Evolutionary conservation across 2,113 vertebrate species (phyloP).

Genomic region (Ptilonorhynchus violaceus): DNA sequence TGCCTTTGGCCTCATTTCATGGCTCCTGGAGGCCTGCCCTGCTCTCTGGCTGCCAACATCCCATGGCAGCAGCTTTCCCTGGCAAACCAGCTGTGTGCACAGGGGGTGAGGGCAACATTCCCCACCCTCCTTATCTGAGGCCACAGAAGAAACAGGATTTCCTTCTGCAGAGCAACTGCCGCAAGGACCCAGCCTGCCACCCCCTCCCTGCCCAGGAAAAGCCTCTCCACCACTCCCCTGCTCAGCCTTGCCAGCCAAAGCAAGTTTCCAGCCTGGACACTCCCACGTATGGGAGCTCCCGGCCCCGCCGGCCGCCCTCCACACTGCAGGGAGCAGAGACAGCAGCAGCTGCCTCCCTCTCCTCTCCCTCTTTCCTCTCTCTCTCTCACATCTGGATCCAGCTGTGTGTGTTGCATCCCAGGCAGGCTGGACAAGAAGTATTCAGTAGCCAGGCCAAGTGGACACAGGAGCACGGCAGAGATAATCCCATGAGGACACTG

Average conservation of each 20-base stretch:
- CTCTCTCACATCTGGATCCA: neutral
- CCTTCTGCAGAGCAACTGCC: neutral
- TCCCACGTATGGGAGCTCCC: accelerated
- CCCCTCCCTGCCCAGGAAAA: neutral
- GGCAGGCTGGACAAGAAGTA: neutral
- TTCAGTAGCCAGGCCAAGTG: neutral
- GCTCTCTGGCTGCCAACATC: neutral
- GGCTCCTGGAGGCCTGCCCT: neutral
- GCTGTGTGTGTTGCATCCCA: neutral
- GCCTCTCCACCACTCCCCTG: neutral
- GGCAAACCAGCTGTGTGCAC: neutral
- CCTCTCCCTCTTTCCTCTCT: neutral
- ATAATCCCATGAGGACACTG: neutral
- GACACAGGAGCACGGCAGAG: neutral
- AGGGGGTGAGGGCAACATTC: neutral
- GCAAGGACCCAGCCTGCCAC: neutral
- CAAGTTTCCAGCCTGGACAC: neutral
- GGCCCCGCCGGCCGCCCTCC: accelerated
- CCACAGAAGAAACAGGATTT: neutral
- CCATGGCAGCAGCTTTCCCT: neutral
- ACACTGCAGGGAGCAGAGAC: neutral
- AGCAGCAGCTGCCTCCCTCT: neutral
- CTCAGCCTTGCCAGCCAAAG: neutral
- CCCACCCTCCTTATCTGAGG: slow-evolving; percentile 12
- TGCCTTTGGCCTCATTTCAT: accelerated